Conservation (phyloP, 1,140 invertebrate genomes). For the Pachyrhynchus sulphureomaculatus region DNA sequence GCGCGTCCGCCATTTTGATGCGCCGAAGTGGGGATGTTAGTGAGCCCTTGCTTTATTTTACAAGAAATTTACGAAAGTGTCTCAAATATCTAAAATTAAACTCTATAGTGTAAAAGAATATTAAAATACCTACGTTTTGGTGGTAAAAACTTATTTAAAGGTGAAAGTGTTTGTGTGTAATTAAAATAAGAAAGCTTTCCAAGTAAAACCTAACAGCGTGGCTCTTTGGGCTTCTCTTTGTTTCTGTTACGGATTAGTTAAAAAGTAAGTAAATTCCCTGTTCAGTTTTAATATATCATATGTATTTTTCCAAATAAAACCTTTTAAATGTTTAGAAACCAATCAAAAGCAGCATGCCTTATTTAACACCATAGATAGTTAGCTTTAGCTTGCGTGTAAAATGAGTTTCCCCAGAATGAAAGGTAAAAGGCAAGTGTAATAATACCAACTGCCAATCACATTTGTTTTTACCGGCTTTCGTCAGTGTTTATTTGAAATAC, state of each 20-base stretch:
- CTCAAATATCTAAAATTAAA: conserved; percentile 36
- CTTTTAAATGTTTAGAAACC: not conserved
- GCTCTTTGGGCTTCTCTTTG: conserved; percentile 48
- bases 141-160: conserved; percentile 24
- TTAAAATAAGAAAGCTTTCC: conserved; percentile 36
- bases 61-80: conserved; percentile 41
- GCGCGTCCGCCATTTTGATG: conserved; percentile 49
- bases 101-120: conserved; percentile 14
- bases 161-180: conserved; percentile 44
- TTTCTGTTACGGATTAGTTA: conserved; percentile 43
- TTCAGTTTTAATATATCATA: not conserved
- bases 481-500: not conserved
- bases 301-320: not conserved
- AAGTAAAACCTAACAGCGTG: conserved; percentile 48
- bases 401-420: conserved; percentile 15
- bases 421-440: conserved; percentile 13
- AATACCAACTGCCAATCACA: not conserved
- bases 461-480: conserved; percentile 16
- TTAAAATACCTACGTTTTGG: conserved; percentile 4
- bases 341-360: conserved; percentile 13
- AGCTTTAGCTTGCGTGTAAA: conserved; percentile 23
- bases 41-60: conserved; percentile 39
- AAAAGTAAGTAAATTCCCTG: conserved; percentile 41
- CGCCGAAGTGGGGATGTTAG: conserved; percentile 47
- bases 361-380: conserved; percentile 10